These are phyloP conservation scores for Pterostichus niger DNA, from an alignment of 2,888 invertebrate species.

Conservation along the genomic window DNA sequence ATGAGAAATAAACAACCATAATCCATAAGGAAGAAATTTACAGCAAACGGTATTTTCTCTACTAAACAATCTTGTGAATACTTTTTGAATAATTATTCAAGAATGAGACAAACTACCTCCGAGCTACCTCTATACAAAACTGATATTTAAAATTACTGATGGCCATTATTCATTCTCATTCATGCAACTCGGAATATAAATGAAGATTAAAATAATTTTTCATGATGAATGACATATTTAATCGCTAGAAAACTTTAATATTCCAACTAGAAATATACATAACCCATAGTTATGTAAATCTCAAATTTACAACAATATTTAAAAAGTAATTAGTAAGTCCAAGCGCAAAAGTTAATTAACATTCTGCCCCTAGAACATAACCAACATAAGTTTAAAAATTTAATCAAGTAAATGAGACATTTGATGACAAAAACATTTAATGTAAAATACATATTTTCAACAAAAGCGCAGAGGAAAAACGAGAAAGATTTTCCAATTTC, in stretches of 20 bases:
- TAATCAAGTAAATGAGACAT: neutral
- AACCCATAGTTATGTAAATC: neutral
- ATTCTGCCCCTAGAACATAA: neutral
- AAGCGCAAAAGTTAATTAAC: conserved; percentile 25
- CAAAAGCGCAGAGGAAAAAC: too few relatives aligned
- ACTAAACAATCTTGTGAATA: neutral
- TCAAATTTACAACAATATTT: neutral
- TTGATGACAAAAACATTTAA: too few relatives aligned
- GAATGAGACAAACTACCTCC: conserved; percentile 48
- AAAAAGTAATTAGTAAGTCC: neutral
- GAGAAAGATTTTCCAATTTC: conserved; percentile 53
- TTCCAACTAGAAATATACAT: neutral
- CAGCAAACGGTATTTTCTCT: conserved; percentile 29
- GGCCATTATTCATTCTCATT: conserved; percentile 45
- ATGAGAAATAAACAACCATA: conserved; percentile 18
- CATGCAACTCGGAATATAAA: conserved; percentile 51
- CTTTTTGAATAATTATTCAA: conserved; percentile 15
- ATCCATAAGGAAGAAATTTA: conserved; percentile 34
- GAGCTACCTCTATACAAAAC: conserved; percentile 52
- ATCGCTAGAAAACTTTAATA: conserved; percentile 40
- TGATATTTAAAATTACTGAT: conserved; percentile 51
- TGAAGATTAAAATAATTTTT: conserved; percentile 56
- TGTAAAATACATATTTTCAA: too few relatives aligned
- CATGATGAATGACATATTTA: conserved; percentile 49
- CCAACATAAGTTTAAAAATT: conserved; percentile 7